Conservation (phyloP, 2,888 invertebrate genomes). For the Drosophila histrio region DNA sequence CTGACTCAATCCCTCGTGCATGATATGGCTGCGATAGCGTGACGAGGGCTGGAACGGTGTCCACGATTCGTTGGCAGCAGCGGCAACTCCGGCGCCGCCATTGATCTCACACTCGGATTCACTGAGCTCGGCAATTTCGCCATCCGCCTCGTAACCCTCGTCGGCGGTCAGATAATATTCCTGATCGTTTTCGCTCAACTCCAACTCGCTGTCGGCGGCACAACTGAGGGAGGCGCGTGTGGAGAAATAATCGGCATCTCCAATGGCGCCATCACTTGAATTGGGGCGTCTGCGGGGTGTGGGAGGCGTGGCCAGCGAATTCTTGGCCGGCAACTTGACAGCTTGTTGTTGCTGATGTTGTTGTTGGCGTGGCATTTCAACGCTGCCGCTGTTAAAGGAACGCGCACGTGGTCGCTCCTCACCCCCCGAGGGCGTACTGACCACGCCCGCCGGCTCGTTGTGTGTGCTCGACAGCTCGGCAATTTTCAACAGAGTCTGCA, state of each 20-base stretch:
- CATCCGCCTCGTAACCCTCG: slow-evolving; percentile 84
- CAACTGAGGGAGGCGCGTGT: slow-evolving; percentile 80
- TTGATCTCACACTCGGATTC: slow-evolving; percentile 79
- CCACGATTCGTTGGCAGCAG: slow-evolving; percentile 67
- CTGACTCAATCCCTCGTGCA: slow-evolving; percentile 82
- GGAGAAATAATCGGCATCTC: slow-evolving; percentile 81
- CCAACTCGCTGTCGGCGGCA: slow-evolving; percentile 81
- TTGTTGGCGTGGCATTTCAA: slow-evolving; percentile 65
- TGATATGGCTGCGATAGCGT: slow-evolving; percentile 81
- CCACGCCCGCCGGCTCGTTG: slow-evolving; percentile 69
- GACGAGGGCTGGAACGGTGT: slow-evolving; percentile 81
- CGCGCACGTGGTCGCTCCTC: slow-evolving; percentile 59
- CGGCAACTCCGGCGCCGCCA: slow-evolving; percentile 22
- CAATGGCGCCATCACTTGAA: slow-evolving; percentile 69
- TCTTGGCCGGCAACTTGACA: slow-evolving; percentile 71
- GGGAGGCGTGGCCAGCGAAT: slow-evolving; percentile 66
- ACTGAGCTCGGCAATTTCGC: slow-evolving; percentile 81
- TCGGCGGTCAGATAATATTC: slow-evolving; percentile 83
- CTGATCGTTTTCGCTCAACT: slow-evolving; percentile 82
- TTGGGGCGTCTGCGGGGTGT: slow-evolving; percentile 63
- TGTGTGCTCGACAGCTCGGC: slow-evolving; percentile 79
- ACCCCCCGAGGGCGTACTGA: slow-evolving; percentile 48
- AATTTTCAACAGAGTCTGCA: slow-evolving; percentile 83
- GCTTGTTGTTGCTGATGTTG: slow-evolving; percentile 7
- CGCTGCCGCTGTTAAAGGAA: slow-evolving; percentile 64